Evolutionary conservation across 92 coral and sea anemone species (phyloP), one percentile per base, ranked within the genome.

Genomic region (Porites divaricata): DNA sequence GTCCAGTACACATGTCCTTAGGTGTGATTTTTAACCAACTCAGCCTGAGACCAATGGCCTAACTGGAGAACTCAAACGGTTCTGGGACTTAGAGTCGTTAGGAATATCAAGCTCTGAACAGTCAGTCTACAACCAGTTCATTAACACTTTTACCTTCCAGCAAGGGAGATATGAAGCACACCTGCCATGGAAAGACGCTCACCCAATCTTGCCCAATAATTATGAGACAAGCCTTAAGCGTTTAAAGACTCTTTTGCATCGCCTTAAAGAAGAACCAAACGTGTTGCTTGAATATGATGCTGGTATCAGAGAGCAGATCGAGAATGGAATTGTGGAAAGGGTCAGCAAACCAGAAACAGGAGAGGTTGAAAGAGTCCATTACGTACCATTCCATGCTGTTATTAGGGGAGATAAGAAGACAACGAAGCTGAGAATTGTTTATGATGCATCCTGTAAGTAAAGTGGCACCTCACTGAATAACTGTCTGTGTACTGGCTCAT

Each of bases 131-230:
- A 67, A 74, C 62, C 68, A 88, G 50, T 72, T 87, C 68, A 77
- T 49, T 12, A 80, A 84, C 75, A 72, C 75, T 52, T 85, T 82
- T 70, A 16, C 79, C 41, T 70, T 81, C 53, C 75, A 23, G 56
- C 80, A 83, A 9, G 51, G 89, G 63, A 81, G 87, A 59, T 90
- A 87, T 72, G 91, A 90, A 57, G 89, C 83, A 49, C 83, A 68
- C 59, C 76, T 87, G 59, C 89, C 93, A 51, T 87, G 94, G 89
- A 90, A 66, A 81, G 72, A 77, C 66, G 8, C 68, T 51, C 94
- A 87, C 48, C 78, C 84, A 63, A 64, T 77, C 20, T 81, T 89
- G 51, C 87, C 84, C 15, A 90, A 89, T 51, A 70, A 92, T 83
- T 72, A 89, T 80, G 87, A 89, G 50, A 56, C 87, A 70, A 89